Percentiles rank a stretch among this genome's conserved stretches.
phyloP scores from a whole-genome alignment of 2,888 invertebrate species.

The Rugalucina vietnamica region DNA sequence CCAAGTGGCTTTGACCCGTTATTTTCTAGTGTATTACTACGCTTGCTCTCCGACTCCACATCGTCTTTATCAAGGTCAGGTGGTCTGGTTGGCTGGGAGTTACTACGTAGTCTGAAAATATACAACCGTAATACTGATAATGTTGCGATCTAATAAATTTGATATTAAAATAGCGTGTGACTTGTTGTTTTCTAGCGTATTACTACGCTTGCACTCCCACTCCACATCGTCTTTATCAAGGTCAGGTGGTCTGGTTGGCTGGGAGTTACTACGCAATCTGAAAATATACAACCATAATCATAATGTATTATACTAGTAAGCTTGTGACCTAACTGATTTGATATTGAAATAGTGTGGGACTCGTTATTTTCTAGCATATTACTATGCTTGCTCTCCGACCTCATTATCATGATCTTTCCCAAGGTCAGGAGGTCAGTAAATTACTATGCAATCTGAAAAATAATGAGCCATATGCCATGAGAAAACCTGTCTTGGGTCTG shows the following conservation, averaged over 20 bases:
- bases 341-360: not conserved
- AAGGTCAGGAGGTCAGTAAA: slow-evolving; percentile 19
- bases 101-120: slow-evolving; percentile 50
- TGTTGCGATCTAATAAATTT: too few species aligned
- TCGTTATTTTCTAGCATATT: not conserved
- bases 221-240: slow-evolving; percentile 7
- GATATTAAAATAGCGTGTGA: too few species aligned
- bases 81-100: slow-evolving; percentile 27
- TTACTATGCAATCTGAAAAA: slow-evolving; percentile 50
- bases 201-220: not conserved
- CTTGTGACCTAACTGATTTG: not conserved
- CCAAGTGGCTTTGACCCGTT: too few species aligned
- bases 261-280: slow-evolving; percentile 49
- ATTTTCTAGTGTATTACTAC: not conserved
- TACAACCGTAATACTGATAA: too few species aligned
- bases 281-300: slow-evolving; percentile 16
- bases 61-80: slow-evolving; percentile 18
- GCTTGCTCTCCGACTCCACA: not conserved
- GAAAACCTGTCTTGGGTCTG: too few species aligned
- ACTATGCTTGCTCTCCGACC: not conserved
- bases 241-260: slow-evolving; percentile 13
- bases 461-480: too few species aligned
- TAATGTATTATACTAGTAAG: not conserved
- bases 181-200: not conserved
- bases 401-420: not conserved